Conservation (phyloP, 2,113 vertebrate species). For the Scartelaos histophorus region DNA sequence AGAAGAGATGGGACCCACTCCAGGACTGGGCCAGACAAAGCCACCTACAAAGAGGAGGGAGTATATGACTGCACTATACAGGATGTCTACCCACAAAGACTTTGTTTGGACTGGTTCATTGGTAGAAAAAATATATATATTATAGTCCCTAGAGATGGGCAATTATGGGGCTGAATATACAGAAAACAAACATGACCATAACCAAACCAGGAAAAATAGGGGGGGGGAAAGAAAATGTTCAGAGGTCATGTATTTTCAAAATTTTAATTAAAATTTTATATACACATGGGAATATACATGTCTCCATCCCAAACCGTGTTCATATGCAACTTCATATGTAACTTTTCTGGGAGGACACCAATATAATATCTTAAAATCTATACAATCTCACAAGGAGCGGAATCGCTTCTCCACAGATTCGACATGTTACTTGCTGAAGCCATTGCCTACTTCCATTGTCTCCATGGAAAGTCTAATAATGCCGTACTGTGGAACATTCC, state of each 20-base stretch:
- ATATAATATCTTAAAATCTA: not conserved
- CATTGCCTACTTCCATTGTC: not conserved
- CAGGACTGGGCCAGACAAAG: not conserved
- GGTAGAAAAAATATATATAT: not conserved
- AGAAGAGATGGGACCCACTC: constrained; percentile 30
- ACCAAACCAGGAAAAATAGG: not conserved
- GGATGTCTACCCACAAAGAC: not conserved
- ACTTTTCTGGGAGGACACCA: not conserved
- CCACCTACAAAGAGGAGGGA: not conserved
- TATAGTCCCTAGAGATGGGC: not conserved
- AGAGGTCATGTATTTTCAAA: not conserved
- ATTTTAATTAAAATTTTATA: not conserved
- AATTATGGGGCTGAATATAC: not conserved
- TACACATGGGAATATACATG: not conserved
- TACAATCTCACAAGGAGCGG: not conserved
- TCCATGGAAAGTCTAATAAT: not conserved
- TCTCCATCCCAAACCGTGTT: not conserved
- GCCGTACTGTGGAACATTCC: too few species aligned
- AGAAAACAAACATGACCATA: too few species aligned
- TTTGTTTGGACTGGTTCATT: not conserved
- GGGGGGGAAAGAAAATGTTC: not conserved
- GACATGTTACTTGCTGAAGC: not conserved
- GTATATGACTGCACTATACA: constrained; percentile 4
- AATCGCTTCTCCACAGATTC: not conserved
- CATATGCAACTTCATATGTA: not conserved